Conservation (phyloP, 2,113 vertebrate genomes). For the Ictalurus punctatus region DNA sequence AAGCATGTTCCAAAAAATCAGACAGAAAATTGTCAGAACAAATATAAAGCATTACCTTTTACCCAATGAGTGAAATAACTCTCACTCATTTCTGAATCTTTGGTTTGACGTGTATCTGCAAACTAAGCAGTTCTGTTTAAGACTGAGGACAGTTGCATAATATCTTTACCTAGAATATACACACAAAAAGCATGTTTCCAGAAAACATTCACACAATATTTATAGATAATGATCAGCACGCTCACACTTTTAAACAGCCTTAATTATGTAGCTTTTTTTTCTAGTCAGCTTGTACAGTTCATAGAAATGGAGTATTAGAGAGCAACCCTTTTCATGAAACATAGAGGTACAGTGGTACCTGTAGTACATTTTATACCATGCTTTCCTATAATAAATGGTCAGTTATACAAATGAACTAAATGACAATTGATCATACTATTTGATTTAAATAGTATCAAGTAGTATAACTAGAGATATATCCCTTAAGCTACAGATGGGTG, state of each 20-base stretch:
- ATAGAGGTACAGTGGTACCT: not conserved
- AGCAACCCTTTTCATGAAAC: conserved; percentile 8
- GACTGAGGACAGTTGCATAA: conserved; percentile 4
- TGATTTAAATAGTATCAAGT: not conserved
- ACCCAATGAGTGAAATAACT: not conserved
- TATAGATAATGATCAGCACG: conserved; percentile 19
- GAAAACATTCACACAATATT: conserved; percentile 19
- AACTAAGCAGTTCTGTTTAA: not conserved
- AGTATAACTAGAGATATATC: conserved; percentile 11
- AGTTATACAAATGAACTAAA: not conserved
- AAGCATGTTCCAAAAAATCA: not conserved
- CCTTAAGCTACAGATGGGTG: not conserved
- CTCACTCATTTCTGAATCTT: not conserved
- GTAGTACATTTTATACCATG: conserved; percentile 4
- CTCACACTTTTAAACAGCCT: not conserved
- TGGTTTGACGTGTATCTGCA: not conserved
- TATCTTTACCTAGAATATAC: not conserved
- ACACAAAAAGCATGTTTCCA: not conserved
- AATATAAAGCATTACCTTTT: not conserved
- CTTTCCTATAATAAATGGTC: not conserved
- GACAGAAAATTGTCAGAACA: not conserved
- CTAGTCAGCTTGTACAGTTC: not conserved
- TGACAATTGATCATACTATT: not conserved
- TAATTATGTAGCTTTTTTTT: not conserved
- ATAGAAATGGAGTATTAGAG: not conserved